Conservation (phyloP, 2,113 vertebrate genomes). For the Machaerirhynchus nigripectus region DNA sequence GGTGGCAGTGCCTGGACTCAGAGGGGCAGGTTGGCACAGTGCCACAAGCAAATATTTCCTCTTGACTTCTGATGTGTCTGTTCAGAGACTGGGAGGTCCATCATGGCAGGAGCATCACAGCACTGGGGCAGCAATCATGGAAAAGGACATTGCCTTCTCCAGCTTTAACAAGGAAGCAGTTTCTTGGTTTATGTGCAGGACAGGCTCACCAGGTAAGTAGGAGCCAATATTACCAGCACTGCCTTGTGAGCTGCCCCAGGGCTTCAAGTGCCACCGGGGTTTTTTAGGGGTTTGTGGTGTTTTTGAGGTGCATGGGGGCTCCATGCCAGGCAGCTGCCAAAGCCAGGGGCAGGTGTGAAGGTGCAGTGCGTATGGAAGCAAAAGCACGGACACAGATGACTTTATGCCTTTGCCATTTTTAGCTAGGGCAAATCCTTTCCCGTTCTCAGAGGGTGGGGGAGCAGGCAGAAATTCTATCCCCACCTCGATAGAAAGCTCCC, state of each 20-base stretch:
- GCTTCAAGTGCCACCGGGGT: not conserved
- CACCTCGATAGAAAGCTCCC: not conserved
- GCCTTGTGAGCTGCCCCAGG: not conserved
- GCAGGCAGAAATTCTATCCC: not conserved
- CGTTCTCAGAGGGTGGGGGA: not conserved
- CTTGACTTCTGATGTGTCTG: not conserved
- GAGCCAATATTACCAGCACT: not conserved
- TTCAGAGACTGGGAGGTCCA: not conserved
- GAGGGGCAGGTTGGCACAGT: not conserved
- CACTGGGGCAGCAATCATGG: not conserved
- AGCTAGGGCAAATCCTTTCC: not conserved
- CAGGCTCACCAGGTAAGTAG: not conserved
- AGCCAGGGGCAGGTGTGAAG: not conserved
- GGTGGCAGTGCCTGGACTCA: not conserved
- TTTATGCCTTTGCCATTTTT: not conserved
- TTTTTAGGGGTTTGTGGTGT: rapidly evolving
- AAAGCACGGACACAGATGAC: not conserved
- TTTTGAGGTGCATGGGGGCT: not conserved
- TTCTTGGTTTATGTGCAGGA: not conserved
- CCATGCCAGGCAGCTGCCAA: not conserved
- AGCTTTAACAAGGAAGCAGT: not conserved
- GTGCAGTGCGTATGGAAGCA: not conserved
- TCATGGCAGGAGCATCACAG: rapidly evolving
- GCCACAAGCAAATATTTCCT: not conserved
- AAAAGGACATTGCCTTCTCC: not conserved